Evolutionary conservation across 2,797 vertebrate species (phyloP).

Genomic region (Xyrichtys novacula): DNA sequence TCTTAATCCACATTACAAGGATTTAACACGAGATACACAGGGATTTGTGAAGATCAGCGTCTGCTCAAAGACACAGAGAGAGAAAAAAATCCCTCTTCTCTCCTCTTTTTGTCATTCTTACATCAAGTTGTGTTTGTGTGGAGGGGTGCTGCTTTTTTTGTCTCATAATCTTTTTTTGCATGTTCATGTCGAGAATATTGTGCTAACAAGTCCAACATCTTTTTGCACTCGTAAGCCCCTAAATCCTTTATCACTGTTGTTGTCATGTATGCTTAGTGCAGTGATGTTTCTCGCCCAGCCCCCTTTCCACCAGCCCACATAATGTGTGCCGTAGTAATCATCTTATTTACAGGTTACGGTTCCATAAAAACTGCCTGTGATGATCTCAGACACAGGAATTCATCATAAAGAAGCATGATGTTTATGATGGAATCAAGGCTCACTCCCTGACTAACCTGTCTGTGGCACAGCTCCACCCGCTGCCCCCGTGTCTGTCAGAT

Average conservation of each 20-base stretch:
- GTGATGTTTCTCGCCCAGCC: conserved; percentile 53
- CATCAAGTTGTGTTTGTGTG: conserved; percentile 43
- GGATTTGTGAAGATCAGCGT: conserved; percentile 84
- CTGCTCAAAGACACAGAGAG: conserved; percentile 68
- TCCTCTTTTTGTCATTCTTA: conserved; percentile 58
- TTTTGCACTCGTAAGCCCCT: conserved; percentile 60
- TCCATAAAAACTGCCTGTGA: conserved; percentile 62
- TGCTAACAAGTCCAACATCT: conserved; percentile 70
- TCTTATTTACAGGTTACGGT: conserved; percentile 74
- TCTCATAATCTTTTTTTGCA: conserved; percentile 70
- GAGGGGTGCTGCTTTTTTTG: conserved; percentile 36
- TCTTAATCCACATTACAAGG: conserved; percentile 86
- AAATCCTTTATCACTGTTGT: conserved; percentile 75
- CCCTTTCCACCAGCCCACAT: conserved; percentile 41
- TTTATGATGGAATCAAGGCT: conserved; percentile 55
- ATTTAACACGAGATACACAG: conserved; percentile 84
- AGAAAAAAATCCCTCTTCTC: conserved; percentile 40
- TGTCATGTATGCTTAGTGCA: conserved; percentile 69
- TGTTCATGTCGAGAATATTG: conserved; percentile 72
- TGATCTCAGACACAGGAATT: conserved; percentile 64
- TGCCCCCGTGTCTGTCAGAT: conserved; percentile 33
- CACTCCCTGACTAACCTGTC: conserved; percentile 52
- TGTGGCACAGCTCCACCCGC: conserved; percentile 48
- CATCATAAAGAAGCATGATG: conserved; percentile 56
- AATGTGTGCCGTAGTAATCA: conserved; percentile 67